phyloP scores from a whole-genome alignment of 2,888 invertebrate species.

The Rhagonycha lutea region DNA sequence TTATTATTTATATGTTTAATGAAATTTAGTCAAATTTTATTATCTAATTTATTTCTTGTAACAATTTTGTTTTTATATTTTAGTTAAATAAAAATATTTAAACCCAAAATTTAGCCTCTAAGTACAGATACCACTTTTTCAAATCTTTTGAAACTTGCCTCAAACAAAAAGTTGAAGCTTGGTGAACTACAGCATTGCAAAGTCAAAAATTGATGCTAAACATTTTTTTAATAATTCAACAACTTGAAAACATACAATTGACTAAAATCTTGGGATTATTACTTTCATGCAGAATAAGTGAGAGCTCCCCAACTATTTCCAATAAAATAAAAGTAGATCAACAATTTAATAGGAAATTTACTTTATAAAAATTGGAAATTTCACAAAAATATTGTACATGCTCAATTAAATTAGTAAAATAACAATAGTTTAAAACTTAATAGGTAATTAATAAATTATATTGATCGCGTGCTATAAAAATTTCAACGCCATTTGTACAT shows the following conservation, averaged over 20 bases:
- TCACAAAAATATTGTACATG: background rate
- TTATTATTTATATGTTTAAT: background rate
- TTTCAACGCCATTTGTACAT: conserved; percentile 28
- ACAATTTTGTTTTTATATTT: background rate
- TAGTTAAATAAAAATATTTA: background rate
- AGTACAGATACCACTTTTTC: too few species aligned
- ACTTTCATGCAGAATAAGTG: too few species aligned
- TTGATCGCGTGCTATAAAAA: conserved; percentile 32
- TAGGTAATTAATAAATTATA: conserved; percentile 37
- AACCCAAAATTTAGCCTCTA: too few species aligned
- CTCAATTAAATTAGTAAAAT: background rate
- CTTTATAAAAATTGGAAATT: background rate
- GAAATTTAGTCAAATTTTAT: background rate
- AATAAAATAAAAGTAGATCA: background rate
- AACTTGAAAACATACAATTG: too few species aligned
- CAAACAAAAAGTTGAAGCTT: too few species aligned
- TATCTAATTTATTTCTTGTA: background rate
- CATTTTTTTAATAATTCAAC: too few species aligned
- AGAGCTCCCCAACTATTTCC: background rate
- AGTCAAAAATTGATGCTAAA: too few species aligned
- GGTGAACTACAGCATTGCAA: too few species aligned
- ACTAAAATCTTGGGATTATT: too few species aligned
- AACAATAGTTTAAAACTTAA: conserved; percentile 17
- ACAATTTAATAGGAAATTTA: background rate
- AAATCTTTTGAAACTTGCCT: too few species aligned